A percentile compares a stretch with the other conserved stretches of the same genome.
Evolutionary conservation across 2,797 vertebrate genomes (phyloP).

Genomic region (Erithacus rubecula): DNA sequence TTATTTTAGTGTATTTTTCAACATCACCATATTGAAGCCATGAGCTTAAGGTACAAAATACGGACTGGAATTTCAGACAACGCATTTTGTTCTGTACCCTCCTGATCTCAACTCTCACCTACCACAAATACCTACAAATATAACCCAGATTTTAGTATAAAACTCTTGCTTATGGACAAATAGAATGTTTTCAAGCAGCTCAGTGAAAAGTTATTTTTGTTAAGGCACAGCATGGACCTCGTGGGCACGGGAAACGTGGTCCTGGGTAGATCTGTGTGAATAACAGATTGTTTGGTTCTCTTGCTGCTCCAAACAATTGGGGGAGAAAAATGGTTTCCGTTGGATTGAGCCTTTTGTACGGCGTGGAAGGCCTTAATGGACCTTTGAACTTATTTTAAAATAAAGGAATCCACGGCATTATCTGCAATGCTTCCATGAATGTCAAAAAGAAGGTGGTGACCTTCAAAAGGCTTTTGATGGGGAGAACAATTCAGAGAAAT

Average conservation of each 20-base stretch:
- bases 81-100: accelerated
- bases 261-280: slow-evolving; percentile 61
- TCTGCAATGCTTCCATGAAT: slow-evolving; percentile 17
- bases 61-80: accelerated
- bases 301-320: slow-evolving; percentile 43
- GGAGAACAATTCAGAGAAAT: slow-evolving; percentile 17
- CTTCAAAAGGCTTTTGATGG: slow-evolving; percentile 43
- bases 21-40: background rate
- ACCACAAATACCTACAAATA: background rate
- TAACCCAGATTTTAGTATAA: accelerated
- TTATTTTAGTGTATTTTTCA: background rate
- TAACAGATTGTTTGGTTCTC: slow-evolving; percentile 58
- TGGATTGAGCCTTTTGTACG: slow-evolving; percentile 49
- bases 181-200: background rate
- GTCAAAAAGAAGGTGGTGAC: slow-evolving; percentile 39
- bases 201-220: background rate
- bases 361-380: slow-evolving; percentile 46
- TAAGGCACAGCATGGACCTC: background rate
- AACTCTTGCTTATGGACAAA: background rate
- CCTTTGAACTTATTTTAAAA: slow-evolving; percentile 57
- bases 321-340: slow-evolving; percentile 69
- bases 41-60: background rate
- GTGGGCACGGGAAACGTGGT: slow-evolving; percentile 14
- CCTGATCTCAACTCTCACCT: accelerated
- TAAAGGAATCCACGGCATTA: slow-evolving; percentile 40